Conservation (phyloP, 2,797 vertebrate genomes). For the Oceanodroma leucorhoa region DNA sequence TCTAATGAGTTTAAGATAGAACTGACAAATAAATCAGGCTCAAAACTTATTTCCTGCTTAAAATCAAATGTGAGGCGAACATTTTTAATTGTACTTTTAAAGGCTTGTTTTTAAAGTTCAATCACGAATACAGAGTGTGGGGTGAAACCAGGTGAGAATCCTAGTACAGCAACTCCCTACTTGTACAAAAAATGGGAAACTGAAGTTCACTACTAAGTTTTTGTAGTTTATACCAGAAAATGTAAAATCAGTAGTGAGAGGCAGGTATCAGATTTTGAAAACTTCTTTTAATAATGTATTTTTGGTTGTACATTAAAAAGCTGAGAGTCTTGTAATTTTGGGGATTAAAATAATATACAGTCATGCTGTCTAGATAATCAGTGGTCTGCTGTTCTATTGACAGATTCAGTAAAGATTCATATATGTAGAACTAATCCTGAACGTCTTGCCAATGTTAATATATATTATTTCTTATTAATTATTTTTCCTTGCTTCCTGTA, state of each 20-base stretch:
- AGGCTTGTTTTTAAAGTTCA: not conserved
- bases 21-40: not conserved
- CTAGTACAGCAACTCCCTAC: not conserved
- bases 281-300: not conserved
- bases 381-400: not conserved
- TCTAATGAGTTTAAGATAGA: slow-evolving; percentile 2
- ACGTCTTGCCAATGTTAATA: not conserved
- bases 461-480: not conserved
- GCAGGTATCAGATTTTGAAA: not conserved
- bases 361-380: not conserved
- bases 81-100: not conserved
- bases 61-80: not conserved
- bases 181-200: not conserved
- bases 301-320: not conserved
- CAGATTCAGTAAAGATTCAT: not conserved
- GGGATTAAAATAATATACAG: not conserved
- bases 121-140: fast-evolving
- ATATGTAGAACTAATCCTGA: not conserved
- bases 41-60: not conserved
- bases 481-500: not conserved
- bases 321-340: not conserved
- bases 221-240: not conserved
- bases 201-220: not conserved
- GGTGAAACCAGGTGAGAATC: not conserved
- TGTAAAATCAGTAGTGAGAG: not conserved